Conservation (phyloP, 2,113 vertebrate species). For the Isichthys henryi region DNA sequence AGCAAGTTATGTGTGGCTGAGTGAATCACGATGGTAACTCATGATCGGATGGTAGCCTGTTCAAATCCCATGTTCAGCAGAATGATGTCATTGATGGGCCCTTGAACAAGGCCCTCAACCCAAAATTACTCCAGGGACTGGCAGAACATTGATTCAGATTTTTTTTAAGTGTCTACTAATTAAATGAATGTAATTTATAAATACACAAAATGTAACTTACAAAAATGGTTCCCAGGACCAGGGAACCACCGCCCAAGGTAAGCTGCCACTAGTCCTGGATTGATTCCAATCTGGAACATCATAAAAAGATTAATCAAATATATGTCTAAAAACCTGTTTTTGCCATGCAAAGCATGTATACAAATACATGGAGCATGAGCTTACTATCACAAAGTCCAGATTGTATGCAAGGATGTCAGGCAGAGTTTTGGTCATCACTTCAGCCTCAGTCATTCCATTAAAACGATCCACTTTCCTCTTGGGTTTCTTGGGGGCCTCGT, state of each 20-base stretch:
- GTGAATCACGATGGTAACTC: not conserved
- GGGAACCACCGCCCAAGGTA: conserved; percentile 97
- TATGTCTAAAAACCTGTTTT: not conserved
- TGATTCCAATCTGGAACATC: conserved; percentile 82
- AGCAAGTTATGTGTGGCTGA: not conserved
- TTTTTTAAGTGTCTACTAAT: not conserved
- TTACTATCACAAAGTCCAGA: conserved; percentile 94
- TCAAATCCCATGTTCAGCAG: not conserved
- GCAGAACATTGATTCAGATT: not conserved
- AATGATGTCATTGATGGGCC: not conserved
- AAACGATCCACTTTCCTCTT: conserved; percentile 92
- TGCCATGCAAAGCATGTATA: not conserved
- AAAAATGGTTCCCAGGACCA: conserved; percentile 97
- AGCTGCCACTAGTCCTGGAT: conserved; percentile 92
- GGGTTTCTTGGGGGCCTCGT: conserved; percentile 76
- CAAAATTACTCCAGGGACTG: not conserved
- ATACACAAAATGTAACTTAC: conserved; percentile 61
- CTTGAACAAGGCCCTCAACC: not conserved
- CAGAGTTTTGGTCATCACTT: conserved; percentile 87
- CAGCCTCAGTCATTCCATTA: conserved; percentile 86
- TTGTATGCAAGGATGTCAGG: conserved; percentile 90
- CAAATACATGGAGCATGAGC: conserved; percentile 28
- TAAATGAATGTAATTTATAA: not conserved
- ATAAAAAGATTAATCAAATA: not conserved
- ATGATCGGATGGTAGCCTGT: not conserved